A percentile compares a stretch with the other conserved stretches of the same genome.
Evolutionary conservation across 2,113 vertebrate species (phyloP).

Genomic region (Polypterus bichir): DNA sequence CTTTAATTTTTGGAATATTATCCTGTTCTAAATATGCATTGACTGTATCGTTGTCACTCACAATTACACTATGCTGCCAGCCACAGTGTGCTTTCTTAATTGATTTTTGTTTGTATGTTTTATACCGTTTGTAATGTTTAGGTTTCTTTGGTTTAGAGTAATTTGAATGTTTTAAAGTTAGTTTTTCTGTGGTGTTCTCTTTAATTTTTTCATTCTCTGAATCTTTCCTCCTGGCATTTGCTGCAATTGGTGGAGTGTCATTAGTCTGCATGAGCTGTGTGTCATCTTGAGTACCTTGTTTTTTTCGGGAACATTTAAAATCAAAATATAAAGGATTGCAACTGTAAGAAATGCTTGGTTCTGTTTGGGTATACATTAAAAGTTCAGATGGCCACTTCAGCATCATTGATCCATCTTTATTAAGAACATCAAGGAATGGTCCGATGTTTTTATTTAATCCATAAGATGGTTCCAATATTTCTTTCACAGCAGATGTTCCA

Average conservation of each 20-base stretch:
- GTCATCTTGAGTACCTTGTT: constrained; percentile 22
- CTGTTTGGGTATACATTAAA: constrained; percentile 74
- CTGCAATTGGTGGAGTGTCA: constrained; percentile 24
- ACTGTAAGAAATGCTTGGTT: constrained; percentile 80
- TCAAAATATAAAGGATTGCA: constrained; percentile 74
- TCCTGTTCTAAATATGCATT: constrained; percentile 45
- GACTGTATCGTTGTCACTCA: constrained; percentile 37
- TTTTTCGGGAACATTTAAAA: constrained; percentile 50
- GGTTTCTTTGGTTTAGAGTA: constrained; percentile 59
- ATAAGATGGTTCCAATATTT: constrained; percentile 20
- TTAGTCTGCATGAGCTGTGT: constrained; percentile 26
- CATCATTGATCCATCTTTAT: constrained; percentile 66
- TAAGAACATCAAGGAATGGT: constrained; percentile 61
- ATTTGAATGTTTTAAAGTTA: constrained; percentile 47
- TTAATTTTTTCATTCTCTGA: constrained; percentile 26
- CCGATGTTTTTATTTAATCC: constrained; percentile 30
- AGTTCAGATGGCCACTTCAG: constrained; percentile 80
- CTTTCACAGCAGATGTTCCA: constrained; percentile 13
- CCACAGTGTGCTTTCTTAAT: constrained; percentile 36
- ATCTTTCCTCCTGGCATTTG: constrained; percentile 31
- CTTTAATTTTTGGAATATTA: constrained; percentile 30
- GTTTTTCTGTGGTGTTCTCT: constrained; percentile 32
- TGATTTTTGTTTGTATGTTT: constrained; percentile 55
- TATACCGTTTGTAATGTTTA: constrained; percentile 41
- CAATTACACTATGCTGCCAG: constrained; percentile 27